phyloP scores from a whole-genome alignment of 2,888 invertebrate species.

The Kryphioiulus occultus region DNA sequence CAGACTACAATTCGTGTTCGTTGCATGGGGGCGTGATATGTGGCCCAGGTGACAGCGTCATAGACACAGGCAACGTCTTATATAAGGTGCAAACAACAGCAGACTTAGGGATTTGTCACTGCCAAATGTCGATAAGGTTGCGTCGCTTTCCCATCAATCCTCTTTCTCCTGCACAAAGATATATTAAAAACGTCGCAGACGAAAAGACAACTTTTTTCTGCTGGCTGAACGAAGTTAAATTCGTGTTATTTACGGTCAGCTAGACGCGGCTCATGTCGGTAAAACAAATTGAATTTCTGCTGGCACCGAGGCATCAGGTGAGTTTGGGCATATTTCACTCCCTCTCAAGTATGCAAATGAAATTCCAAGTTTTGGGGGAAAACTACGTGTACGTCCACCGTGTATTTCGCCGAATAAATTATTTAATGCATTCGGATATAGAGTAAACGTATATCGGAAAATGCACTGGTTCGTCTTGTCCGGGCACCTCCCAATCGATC shows the following conservation, averaged over 20 bases:
- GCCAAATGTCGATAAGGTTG: not conserved
- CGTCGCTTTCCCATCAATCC: not conserved
- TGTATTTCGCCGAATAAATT: not conserved
- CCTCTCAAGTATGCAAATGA: slow-evolving; percentile 18
- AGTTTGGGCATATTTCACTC: not conserved
- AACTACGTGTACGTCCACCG: not conserved
- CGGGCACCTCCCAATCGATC: not conserved
- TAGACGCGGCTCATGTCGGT: not conserved
- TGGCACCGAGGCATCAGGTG: not conserved
- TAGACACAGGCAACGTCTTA: too few relatives aligned
- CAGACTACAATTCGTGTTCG: too few relatives aligned
- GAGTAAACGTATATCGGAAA: not conserved
- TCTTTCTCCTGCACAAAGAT: not conserved
- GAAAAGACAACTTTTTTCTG: not conserved
- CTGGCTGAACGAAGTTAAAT: not conserved
- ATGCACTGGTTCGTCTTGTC: not conserved
- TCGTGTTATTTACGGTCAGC: slow-evolving; percentile 2
- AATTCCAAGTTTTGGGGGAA: slow-evolving; percentile 11
- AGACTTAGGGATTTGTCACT: too few relatives aligned
- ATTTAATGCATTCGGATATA: slow-evolving; percentile 24
- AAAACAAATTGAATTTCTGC: not conserved
- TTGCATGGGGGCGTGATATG: too few relatives aligned
- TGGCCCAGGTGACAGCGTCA: too few relatives aligned
- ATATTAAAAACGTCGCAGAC: not conserved
- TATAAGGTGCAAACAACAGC: too few relatives aligned